phyloP scores from a whole-genome alignment of 1,140 invertebrate species.

The Drosophila punjabiensis region DNA sequence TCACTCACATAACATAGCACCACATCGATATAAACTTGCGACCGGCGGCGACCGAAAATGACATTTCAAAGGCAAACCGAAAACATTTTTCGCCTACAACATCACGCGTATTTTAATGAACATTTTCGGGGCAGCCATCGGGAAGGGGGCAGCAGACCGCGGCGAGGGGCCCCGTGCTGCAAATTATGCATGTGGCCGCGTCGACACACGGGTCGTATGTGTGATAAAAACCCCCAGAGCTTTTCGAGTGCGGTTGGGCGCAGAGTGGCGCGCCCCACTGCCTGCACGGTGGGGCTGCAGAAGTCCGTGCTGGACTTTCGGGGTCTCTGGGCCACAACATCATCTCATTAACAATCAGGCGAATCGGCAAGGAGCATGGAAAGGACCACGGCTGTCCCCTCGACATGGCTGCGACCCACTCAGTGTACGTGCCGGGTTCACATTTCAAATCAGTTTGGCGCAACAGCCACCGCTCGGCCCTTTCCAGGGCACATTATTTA shows the following conservation, averaged over 20 bases:
- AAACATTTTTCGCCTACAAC: conserved; percentile 73
- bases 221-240: conserved; percentile 69
- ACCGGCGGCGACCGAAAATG: conserved; percentile 55
- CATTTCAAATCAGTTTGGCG: conserved; percentile 71
- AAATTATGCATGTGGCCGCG: conserved; percentile 69
- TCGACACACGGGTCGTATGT: conserved; percentile 68
- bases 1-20: background rate
- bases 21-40: conserved; percentile 17
- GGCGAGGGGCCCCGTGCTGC: conserved; percentile 8
- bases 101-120: conserved; percentile 73
- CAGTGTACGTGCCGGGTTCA: conserved; percentile 52
- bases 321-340: conserved; percentile 45
- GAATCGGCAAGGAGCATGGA: conserved; percentile 19
- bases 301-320: conserved; percentile 15
- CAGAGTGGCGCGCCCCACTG: background rate
- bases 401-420: conserved; percentile 37
- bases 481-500: conserved; percentile 60
- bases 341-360: conserved; percentile 75
- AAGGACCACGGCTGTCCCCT: conserved; percentile 6
- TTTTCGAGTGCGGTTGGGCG: conserved; percentile 56
- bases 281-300: background rate
- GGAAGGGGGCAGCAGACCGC: background rate
- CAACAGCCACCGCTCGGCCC: background rate
- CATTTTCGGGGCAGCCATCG: conserved; percentile 45
- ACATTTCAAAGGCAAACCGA: conserved; percentile 70